Conservation (phyloP, 2,888 invertebrate species). For the Aporophyla nigra region DNA sequence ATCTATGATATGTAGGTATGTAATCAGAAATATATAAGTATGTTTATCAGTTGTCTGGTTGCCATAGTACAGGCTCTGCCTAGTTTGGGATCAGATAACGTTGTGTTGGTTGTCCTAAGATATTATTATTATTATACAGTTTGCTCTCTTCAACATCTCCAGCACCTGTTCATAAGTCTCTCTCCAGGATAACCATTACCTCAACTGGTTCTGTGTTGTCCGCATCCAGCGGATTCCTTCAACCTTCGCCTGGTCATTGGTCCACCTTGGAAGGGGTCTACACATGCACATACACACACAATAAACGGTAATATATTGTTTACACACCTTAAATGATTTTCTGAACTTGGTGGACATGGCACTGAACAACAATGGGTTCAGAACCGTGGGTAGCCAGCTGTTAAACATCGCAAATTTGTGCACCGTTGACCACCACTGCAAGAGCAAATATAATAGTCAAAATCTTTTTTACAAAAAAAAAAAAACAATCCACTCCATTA, state of each 20-base stretch:
- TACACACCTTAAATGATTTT: constrained; percentile 79
- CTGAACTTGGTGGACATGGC: constrained; percentile 85
- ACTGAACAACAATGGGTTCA: constrained; percentile 85
- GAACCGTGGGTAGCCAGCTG: constrained; percentile 82
- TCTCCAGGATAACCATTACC: neutral
- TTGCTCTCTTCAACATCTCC: neutral
- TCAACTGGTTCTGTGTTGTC: too few relatives aligned
- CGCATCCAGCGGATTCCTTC: neutral
- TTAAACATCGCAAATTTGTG: constrained; percentile 75
- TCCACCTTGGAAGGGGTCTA: neutral
- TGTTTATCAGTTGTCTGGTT: too few relatives aligned
- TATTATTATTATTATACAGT: too few relatives aligned
- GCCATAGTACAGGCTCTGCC: too few relatives aligned
- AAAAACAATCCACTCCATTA: too few relatives aligned
- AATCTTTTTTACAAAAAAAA: too few relatives aligned
- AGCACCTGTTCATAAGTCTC: too few relatives aligned
- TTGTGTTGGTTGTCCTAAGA: too few relatives aligned
- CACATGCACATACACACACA: neutral
- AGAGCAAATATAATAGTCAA: constrained; percentile 34
- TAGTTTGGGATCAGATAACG: too few relatives aligned
- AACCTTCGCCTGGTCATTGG: neutral
- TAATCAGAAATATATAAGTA: too few relatives aligned
- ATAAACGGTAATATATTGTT: neutral
- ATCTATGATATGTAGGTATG: too few relatives aligned
- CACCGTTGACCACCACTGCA: constrained; percentile 77